Base-by-base conservation (phyloP, 1,140 invertebrate genomes). In the Forficula auricularia region DNA sequence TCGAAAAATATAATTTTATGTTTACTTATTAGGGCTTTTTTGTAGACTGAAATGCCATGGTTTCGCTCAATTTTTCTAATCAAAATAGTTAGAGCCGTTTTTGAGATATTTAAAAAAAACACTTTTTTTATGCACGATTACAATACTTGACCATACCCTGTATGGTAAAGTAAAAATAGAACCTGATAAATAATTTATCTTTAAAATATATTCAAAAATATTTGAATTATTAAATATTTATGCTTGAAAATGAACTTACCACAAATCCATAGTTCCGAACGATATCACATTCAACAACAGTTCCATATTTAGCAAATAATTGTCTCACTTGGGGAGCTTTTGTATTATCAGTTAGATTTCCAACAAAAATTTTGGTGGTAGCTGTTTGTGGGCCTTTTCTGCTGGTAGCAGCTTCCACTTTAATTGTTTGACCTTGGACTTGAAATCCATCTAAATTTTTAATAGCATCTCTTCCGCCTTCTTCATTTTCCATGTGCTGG, bases 211-310 rank as follows among this genome's bases (percentile, higher is more conserved):
- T n/a, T n/a, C n/a, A n/a, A n/a, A n/a, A n/a, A n/a, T n/a, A n/a
- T n/a, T n/a, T n/a, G n/a, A n/a, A n/a, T n/a, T n/a, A n/a, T n/a
- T n/a, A n/a, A n/a, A n/a, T n/a, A n/a, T n/a, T n/a, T n/a, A n/a
- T n/a, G n/a, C n/a, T n/a, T n/a, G n/a, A n/a, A n/a, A 10, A 27
- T 27, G 39, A 38, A 55, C 57, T 57, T 51, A 61, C 61, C 51
- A 90, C 84, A 70, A 90, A 90, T 49, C 83, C 85, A 66, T 87
- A 90, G 66, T 88, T 89, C 48, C 83, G 73, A 31, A 90, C 82
- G 58, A 88, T 86, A 67, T 90, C 84, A 65, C 82, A 85, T 58
- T 90, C 85, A 40, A 86, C 81, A 40, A 90, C 85, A 46, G 79
- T 81, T 53, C 85, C 85, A 65, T 72, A 88, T 62, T 85, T 85